phyloP scores from a whole-genome alignment of 1,140 invertebrate species.

The Zelostemma sp. region DNA sequence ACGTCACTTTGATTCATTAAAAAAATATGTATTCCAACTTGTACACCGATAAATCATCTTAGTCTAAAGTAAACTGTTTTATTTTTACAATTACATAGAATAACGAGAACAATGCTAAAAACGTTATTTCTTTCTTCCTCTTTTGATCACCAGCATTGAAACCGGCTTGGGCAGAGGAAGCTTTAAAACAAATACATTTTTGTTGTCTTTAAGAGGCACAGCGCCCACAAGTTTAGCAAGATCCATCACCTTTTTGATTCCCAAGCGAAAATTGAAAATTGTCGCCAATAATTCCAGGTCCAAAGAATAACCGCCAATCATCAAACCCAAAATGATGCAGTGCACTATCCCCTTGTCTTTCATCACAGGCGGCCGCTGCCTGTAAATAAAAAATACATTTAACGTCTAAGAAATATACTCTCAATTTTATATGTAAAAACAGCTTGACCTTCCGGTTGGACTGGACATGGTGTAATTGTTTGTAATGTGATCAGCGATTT shows the following conservation, averaged over 20 bases:
- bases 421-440: slow-evolving; percentile 12
- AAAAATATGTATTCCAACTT: too few species aligned
- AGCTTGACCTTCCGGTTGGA: slow-evolving; percentile 59
- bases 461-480: slow-evolving; percentile 61
- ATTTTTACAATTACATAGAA: too few species aligned
- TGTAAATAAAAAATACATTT: slow-evolving; percentile 50
- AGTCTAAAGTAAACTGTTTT: too few species aligned
- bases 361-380: slow-evolving; percentile 64
- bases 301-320: slow-evolving; percentile 60
- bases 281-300: slow-evolving; percentile 65
- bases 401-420: background rate
- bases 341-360: slow-evolving; percentile 69
- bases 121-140: slow-evolving; percentile 43
- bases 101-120: background rate
- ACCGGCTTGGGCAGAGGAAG: slow-evolving; percentile 64
- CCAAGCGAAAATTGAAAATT: slow-evolving; percentile 53
- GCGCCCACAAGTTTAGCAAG: slow-evolving; percentile 65
- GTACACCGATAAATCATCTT: too few species aligned
- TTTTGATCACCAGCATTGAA: slow-evolving; percentile 28
- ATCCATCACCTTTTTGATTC: slow-evolving; percentile 66
- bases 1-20: too few species aligned
- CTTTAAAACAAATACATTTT: slow-evolving; percentile 60
- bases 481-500: slow-evolving; percentile 61
- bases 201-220: slow-evolving; percentile 55
- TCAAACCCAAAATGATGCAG: slow-evolving; percentile 65